Base-by-base conservation (phyloP, 2,888 invertebrate species). In the Cheilosia urbana region DNA sequence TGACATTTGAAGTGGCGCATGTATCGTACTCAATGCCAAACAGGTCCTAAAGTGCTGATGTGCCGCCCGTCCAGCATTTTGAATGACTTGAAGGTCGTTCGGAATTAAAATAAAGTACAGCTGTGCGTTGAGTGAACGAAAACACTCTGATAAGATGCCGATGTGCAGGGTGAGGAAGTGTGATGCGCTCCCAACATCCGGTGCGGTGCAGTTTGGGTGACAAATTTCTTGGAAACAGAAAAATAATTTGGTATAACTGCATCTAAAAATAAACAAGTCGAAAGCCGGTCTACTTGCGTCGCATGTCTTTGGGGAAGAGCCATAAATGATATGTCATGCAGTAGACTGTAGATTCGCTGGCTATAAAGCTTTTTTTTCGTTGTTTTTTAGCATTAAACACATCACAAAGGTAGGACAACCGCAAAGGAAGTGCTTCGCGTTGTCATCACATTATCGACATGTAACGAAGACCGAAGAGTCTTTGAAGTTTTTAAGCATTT, bases 21-120 rank as follows among this genome's bases (percentile, higher is more conserved):
- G 45, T 42, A 27, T 19, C 6, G n/a, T 15, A 11, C 17, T 60
- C 40, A 72, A 72, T 53, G 72, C 42, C 72, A 40, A 34, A 30
- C 15, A 21, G 13, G 37, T 11, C 34, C 11, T 34, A 34, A 15
- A 13, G 11, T 30, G 49, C 51, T 37, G 45, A 45, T 63, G 73
- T 45, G 55, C 53, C 30, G 7, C 21, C 13, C 9, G 62, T 62
- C 21, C 55, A 51, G 62, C 34, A 51, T 45, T 51, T 53, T 30
- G 19, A 62, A 60, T 57, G 58, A 57, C 6, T 58, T 34, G 24
- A 4, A 37, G 21, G 9, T 42, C 9, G 21, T 19, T 42, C 27
- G 19, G 17, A 49, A 5, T 3, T 9, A 15, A 30, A 42, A 17
- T 5, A 2, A 21, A 51, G 24, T 9, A 37, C 24, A 37, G n/a